Base-by-base conservation (phyloP, 2,113 vertebrate genomes). In the Lagopus muta region DNA sequence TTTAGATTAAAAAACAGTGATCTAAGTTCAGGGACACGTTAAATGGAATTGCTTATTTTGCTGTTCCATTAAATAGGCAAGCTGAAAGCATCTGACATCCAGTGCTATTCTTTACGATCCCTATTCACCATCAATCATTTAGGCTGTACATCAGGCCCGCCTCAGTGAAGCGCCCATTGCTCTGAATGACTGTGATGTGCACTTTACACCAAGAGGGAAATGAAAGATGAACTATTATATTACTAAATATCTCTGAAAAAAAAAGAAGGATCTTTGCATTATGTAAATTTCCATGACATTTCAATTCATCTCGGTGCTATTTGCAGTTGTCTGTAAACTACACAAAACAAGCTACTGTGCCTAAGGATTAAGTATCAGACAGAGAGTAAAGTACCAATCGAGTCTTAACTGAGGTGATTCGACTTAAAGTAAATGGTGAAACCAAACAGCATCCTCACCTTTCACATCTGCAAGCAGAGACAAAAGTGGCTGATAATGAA, bases 21-120 rank as follows among this genome's bases (percentile, higher is more conserved):
- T 66, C 32, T 61, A 96, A 79, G 73, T 93, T 91, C 83, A 96
- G 94, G 88, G 91, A 55, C 88, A 21, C 3, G 84, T 94, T 86
- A 95, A 94, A 96, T 94, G 87, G 95, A 97, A 97, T 77, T 93
- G 91, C 95, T 97, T 95, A 91, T 96, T 96, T 92, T 96, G 95
- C 95, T 95, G 78, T 96, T 96, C 94, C 94, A 93, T 93, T 93
- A 95, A 89, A 95, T 69, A 76, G 85, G 82, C 93, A 70, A 92
- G 97, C 95, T 93, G 86, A 93, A 19, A 62, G 90, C 86, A 81
- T 76, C 60, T 58, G 78, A 86, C 89, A 92, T 40, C 88, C 92
- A 40, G 77, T 5, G 36, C 95, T 65, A 86, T 96, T 97, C 94
- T 94, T 90, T 73, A 61, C 13, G 42, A 71, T 85, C 85, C 30